Evolutionary conservation across 2,888 invertebrate genomes (phyloP).

Genomic region (Calephelis perditalis): DNA sequence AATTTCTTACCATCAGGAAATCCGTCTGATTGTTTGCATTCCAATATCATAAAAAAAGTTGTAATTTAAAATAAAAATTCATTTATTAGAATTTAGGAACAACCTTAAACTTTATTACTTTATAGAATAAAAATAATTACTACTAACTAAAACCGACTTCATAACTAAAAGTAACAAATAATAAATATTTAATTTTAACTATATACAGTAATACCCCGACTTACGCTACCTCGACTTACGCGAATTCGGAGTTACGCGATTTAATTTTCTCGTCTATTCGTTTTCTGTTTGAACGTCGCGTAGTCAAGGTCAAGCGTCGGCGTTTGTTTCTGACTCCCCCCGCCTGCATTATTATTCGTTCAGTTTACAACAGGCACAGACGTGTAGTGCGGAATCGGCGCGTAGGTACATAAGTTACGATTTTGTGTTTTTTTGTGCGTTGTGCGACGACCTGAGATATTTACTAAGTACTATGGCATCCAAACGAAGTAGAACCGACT

Average conservation of each 20-base stretch:
- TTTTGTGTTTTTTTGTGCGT: too few species aligned
- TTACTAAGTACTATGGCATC: background rate
- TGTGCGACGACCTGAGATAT: background rate
- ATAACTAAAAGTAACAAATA: too few species aligned
- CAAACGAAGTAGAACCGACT: background rate
- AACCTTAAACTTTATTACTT: too few species aligned
- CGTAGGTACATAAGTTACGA: background rate
- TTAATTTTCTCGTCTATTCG: background rate
- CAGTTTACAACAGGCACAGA: background rate
- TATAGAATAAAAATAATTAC: too few species aligned
- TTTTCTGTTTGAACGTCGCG: background rate
- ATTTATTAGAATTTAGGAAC: too few species aligned
- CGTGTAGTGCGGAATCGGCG: background rate
- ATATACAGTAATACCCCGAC: slow-evolving; percentile 4
- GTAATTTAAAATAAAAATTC: too few species aligned
- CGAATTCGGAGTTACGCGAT: slow-evolving; percentile 6
- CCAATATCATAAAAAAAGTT: too few species aligned
- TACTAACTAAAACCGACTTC: too few species aligned
- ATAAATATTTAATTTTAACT: too few species aligned
- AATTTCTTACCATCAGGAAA: too few species aligned
- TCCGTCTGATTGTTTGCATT: too few species aligned
- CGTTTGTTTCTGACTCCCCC: slow-evolving; percentile 1
- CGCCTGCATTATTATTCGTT: background rate
- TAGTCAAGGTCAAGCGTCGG: slow-evolving; percentile 2
- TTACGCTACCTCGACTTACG: slow-evolving; percentile 15